These are phyloP conservation scores for Leptobrachium ailaonicum DNA, from an alignment of 2,113 vertebrate genomes.

Conservation along the genomic window DNA sequence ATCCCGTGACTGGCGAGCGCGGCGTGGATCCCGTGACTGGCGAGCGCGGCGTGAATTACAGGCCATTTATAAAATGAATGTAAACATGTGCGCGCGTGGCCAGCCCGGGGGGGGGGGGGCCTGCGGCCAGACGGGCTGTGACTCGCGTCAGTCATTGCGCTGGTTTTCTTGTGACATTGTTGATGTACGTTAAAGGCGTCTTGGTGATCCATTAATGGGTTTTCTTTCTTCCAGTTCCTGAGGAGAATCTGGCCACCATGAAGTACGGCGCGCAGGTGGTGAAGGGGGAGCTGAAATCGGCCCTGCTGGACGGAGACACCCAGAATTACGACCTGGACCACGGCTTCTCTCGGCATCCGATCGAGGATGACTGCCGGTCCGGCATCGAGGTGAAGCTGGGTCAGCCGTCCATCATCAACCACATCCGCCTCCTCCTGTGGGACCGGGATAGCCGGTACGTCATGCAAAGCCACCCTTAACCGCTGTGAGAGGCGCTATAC, in stretches of 20 bases:
- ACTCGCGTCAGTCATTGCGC: too few species aligned
- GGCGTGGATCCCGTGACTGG: too few species aligned
- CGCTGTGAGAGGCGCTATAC: too few species aligned
- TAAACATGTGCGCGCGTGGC: too few species aligned
- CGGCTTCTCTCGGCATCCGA: slow-evolving; percentile 95
- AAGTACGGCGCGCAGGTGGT: slow-evolving; percentile 95
- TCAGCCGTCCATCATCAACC: slow-evolving; percentile 92
- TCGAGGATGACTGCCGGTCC: slow-evolving; percentile 90
- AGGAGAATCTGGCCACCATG: slow-evolving; percentile 98
- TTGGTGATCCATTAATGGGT: too few species aligned
- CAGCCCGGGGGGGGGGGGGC: too few species aligned
- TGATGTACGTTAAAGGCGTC: too few species aligned
- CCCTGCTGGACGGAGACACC: slow-evolving; percentile 93
- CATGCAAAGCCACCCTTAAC: not conserved
- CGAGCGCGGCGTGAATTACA: too few species aligned
- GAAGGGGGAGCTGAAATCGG: slow-evolving; percentile 94
- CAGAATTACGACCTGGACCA: slow-evolving; percentile 98
- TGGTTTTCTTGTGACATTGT: too few species aligned
- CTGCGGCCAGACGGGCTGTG: too few species aligned
- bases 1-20: too few species aligned
- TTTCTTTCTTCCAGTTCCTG: slow-evolving; percentile 74
- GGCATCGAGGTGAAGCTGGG: slow-evolving; percentile 94
- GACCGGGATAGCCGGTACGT: slow-evolving; percentile 91
- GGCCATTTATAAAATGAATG: too few species aligned
- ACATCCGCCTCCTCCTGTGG: slow-evolving; percentile 93